Conservation (phyloP, 2,888 invertebrate genomes). For the Ferrisia virgata region DNA sequence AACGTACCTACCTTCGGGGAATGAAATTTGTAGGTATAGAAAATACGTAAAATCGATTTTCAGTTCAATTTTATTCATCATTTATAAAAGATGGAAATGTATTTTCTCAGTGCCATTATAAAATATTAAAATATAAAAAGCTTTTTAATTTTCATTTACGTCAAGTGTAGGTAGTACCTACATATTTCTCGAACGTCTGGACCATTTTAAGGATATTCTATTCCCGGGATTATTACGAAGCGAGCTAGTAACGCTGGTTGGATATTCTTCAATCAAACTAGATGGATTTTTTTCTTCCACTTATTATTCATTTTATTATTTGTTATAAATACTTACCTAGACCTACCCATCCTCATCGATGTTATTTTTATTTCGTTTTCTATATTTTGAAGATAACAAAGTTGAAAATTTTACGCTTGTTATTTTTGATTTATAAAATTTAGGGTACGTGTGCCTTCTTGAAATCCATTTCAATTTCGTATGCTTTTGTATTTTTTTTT, state of each 20-base stretch:
- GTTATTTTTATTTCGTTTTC: not conserved
- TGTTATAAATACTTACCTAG: not conserved
- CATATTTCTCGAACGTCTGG: not conserved
- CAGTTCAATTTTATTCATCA: not conserved
- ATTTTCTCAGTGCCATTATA: not conserved
- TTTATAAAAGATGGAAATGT: not conserved
- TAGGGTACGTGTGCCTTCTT: not conserved
- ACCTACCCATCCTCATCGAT: not conserved
- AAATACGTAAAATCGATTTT: conserved; percentile 5
- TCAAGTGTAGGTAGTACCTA: not conserved
- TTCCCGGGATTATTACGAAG: not conserved
- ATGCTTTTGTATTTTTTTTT: not conserved
- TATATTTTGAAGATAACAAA: not conserved
- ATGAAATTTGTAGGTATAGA: not conserved
- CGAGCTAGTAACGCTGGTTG: not conserved
- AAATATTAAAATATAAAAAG: conserved; percentile 17
- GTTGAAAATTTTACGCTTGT: not conserved
- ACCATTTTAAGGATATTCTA: not conserved
- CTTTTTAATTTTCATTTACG: not conserved
- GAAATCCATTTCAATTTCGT: not conserved
- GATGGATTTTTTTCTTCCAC: not conserved
- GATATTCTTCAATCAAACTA: not conserved
- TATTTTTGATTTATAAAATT: conserved; percentile 11
- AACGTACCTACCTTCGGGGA: not conserved
- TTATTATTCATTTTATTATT: not conserved